Conservation (phyloP, 2,797 vertebrate species). For the Galaxias olidus region DNA sequence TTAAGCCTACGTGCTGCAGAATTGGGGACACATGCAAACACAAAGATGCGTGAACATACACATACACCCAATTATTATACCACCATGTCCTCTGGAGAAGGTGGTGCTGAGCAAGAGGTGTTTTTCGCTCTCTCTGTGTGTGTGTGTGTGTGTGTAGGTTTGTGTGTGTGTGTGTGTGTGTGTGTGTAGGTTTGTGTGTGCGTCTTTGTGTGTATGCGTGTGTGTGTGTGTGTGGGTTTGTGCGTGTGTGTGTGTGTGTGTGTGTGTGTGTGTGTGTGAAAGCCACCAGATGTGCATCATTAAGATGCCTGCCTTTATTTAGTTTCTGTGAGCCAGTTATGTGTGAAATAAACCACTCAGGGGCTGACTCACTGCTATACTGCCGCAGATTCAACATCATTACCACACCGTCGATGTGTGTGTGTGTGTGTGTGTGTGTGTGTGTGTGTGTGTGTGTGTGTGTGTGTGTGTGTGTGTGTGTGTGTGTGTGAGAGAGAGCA, state of each 20-base stretch:
- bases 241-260: no score
- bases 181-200: neutral
- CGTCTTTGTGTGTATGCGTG: slow-evolving; percentile 6
- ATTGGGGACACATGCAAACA: no score
- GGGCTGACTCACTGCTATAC: slow-evolving; percentile 27
- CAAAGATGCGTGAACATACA: no score
- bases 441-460: slow-evolving; percentile 17
- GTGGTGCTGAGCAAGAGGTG: no score
- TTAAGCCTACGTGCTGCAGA: no score
- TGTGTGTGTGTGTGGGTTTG: slow-evolving; percentile 3
- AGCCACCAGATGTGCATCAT: slow-evolving; percentile 77
- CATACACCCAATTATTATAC: no score
- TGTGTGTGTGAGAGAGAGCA: slow-evolving; percentile 5
- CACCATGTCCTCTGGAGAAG: no score
- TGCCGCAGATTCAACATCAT: slow-evolving; percentile 39
- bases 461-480: slow-evolving; percentile 10
- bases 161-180: neutral
- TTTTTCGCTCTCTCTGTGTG: no score
- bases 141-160: neutral
- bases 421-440: slow-evolving; percentile 3
- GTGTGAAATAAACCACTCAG: slow-evolving; percentile 75
- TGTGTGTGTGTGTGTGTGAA: slow-evolving; percentile 50
- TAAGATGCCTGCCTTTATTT: slow-evolving; percentile 72
- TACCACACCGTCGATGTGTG: slow-evolving; percentile 25
- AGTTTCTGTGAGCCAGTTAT: slow-evolving; percentile 43